Evolutionary conservation across 2,888 invertebrate species (phyloP).

Genomic region (Athalia circularis): DNA sequence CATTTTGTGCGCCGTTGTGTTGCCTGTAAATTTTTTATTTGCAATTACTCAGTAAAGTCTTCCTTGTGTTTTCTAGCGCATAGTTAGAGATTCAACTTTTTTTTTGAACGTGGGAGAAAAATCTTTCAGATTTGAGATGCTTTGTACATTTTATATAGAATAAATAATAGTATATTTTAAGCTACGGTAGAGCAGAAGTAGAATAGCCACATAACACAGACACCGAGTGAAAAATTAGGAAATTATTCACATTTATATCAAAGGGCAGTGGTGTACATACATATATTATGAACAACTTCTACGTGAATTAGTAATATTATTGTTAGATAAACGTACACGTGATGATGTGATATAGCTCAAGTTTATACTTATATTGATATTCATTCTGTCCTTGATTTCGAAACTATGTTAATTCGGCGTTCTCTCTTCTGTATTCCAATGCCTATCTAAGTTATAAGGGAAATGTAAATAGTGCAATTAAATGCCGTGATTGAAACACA

Average conservation of each 20-base stretch:
- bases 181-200: constrained; percentile 21
- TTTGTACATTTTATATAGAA: constrained; percentile 43
- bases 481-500: constrained; percentile 28
- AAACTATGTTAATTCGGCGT: not conserved
- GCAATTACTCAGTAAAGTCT: constrained; percentile 28
- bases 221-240: constrained; percentile 3
- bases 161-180: constrained; percentile 5
- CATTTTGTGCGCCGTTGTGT: not conserved
- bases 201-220: constrained; percentile 17
- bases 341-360: constrained; percentile 22
- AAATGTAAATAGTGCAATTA: constrained; percentile 47
- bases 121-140: constrained; percentile 14
- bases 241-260: constrained; percentile 50
- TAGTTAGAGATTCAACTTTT: not conserved
- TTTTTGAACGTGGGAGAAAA: not conserved
- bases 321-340: constrained; percentile 31
- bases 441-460: constrained; percentile 17
- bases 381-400: constrained; percentile 10
- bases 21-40: constrained; percentile 35
- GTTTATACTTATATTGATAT: constrained; percentile 19
- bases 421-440: constrained; percentile 40
- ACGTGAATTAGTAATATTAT: constrained; percentile 44
- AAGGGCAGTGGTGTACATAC: constrained; percentile 45
- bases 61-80: constrained; percentile 34
- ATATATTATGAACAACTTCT: constrained; percentile 30